Conservation (phyloP, 37 sponge, comb jelly and placozoan species). For the Cladorhizidae sp. region DNA sequence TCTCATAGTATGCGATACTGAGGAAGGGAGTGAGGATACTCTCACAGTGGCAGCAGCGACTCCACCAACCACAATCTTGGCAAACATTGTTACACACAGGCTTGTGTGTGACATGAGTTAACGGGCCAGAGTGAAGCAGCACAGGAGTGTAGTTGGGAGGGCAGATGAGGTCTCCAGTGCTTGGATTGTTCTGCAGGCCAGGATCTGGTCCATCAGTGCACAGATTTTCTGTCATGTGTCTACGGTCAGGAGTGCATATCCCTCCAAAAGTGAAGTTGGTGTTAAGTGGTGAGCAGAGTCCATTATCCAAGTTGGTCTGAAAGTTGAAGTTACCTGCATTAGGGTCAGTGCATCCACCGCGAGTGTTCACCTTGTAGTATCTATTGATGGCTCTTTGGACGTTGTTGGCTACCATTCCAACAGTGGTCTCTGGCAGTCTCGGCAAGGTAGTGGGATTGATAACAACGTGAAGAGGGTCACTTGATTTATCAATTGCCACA, state of each 20-base stretch:
- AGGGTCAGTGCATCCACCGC: constrained; percentile 57
- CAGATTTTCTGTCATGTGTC: constrained; percentile 22
- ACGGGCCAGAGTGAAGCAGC: constrained; percentile 52
- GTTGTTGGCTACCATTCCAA: constrained; percentile 32
- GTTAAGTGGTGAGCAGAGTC: constrained; percentile 30
- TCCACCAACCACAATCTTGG: constrained; percentile 20
- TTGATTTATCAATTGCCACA: constrained; percentile 72
- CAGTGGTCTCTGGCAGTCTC: constrained; percentile 54
- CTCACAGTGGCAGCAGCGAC: constrained; percentile 34
- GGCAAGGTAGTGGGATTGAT: constrained; percentile 61
- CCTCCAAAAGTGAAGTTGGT: constrained; percentile 75
- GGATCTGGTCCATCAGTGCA: constrained; percentile 44
- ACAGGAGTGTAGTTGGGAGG: constrained; percentile 50
- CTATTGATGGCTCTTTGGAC: constrained; percentile 51
- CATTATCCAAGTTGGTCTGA: constrained; percentile 65
- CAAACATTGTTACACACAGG: constrained; percentile 24
- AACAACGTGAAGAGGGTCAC: constrained; percentile 68
- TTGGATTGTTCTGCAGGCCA: constrained; percentile 49
- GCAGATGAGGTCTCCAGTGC: constrained; percentile 56
- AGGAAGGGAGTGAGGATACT: constrained; percentile 8
- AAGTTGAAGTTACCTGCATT: constrained; percentile 69
- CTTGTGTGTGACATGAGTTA: constrained; percentile 19
- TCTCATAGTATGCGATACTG: constrained; percentile 37
- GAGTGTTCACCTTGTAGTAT: constrained; percentile 77
- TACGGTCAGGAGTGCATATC: constrained; percentile 49